A percentile compares a stretch with the other conserved stretches of the same genome.
Conservation (phyloP, 2,113 vertebrate genomes). For the Hemibagrus wyckioides region DNA sequence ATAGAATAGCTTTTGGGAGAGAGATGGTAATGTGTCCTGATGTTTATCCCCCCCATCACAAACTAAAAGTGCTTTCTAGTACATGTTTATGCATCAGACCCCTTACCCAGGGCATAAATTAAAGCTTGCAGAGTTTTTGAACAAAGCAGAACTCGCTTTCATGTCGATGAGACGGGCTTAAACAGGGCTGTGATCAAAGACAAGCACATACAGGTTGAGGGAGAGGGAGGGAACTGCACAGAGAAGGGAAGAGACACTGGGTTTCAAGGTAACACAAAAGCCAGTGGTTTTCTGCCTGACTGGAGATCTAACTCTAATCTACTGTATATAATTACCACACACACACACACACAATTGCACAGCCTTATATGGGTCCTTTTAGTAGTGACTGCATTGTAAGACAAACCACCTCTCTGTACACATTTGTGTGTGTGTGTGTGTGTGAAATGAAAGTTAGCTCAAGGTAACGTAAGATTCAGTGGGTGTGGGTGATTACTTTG, state of each 20-base stretch:
- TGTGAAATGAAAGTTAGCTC: not conserved
- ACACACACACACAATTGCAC: slow-evolving; percentile 19
- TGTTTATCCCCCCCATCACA: not conserved
- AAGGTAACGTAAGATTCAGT: not conserved
- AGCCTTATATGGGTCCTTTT: slow-evolving; percentile 3
- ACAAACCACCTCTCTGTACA: slow-evolving; percentile 26
- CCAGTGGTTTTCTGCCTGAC: slow-evolving; percentile 41
- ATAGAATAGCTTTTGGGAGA: not conserved
- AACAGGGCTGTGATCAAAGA: slow-evolving; percentile 46
- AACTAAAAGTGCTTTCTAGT: not conserved
- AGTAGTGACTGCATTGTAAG: not conserved
- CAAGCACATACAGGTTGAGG: slow-evolving; percentile 23
- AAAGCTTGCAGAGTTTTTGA: slow-evolving; percentile 25
- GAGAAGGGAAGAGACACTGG: slow-evolving; percentile 19
- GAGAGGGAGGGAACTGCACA: slow-evolving; percentile 14
- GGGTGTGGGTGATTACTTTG: slow-evolving; percentile 13
- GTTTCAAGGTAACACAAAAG: slow-evolving; percentile 38
- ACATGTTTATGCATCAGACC: slow-evolving; percentile 34
- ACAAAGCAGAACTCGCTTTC: slow-evolving; percentile 41
- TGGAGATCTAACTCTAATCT: slow-evolving; percentile 28
- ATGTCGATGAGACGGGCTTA: slow-evolving; percentile 39
- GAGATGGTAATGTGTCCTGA: slow-evolving; percentile 12
- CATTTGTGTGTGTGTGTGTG: not conserved
- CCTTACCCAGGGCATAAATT: slow-evolving; percentile 33
- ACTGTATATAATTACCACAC: slow-evolving; percentile 28